Conservation (phyloP, 2,113 vertebrate genomes). For the Sapayoa aenigma region DNA sequence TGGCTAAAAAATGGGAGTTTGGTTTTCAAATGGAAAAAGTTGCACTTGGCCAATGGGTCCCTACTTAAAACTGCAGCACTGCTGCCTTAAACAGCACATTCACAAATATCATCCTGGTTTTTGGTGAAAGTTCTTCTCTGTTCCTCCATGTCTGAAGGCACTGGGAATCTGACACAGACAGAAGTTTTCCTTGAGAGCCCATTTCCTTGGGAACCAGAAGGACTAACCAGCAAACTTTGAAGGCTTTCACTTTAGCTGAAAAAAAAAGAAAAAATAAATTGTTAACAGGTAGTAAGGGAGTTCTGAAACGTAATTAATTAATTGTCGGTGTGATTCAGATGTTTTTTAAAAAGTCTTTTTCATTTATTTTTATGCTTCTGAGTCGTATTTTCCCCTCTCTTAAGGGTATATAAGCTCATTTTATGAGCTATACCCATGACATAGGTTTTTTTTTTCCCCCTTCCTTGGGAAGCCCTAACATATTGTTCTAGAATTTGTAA, state of each 20-base stretch:
- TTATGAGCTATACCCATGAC: neutral
- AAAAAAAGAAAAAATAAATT: too few species aligned
- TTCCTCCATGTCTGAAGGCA: neutral
- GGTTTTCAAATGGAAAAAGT: neutral
- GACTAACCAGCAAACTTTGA: neutral
- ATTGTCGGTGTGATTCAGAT: neutral
- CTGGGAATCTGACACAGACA: neutral
- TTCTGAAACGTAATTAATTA: neutral
- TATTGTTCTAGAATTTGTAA: neutral
- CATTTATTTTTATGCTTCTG: neutral
- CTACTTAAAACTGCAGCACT: neutral
- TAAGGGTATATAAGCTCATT: neutral
- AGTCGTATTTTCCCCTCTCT: neutral
- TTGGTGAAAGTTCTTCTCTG: neutral
- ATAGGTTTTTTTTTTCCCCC: accelerated
- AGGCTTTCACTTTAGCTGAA: neutral
- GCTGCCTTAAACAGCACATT: neutral
- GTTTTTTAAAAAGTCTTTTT: neutral
- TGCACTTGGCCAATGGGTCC: neutral
- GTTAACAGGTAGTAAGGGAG: neutral
- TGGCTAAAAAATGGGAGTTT: neutral
- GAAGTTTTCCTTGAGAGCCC: neutral
- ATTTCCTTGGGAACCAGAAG: neutral
- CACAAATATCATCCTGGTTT: neutral
- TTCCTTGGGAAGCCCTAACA: neutral